Evolutionary conservation across 2,888 invertebrate species (phyloP).

Genomic region (Metalampra italica): DNA sequence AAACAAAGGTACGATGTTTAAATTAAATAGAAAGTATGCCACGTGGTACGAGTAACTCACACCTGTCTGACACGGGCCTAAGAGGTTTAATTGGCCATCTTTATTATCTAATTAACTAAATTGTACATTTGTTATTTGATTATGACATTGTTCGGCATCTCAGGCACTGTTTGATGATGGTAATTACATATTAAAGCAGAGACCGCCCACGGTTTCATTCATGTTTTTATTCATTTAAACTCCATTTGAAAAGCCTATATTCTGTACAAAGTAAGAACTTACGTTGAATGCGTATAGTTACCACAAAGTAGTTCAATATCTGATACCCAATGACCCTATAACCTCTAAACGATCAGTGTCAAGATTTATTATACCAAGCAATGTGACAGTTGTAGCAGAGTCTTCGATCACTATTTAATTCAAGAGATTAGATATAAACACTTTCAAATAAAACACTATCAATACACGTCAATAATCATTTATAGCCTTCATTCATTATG

Average conservation of each 20-base stretch:
- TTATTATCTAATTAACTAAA: conserved; percentile 27
- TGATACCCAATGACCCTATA: too few relatives aligned
- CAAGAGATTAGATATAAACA: not conserved
- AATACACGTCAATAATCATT: conserved; percentile 9
- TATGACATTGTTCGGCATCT: conserved; percentile 11
- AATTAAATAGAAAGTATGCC: conserved; percentile 29
- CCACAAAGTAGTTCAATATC: too few relatives aligned
- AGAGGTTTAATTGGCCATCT: conserved; percentile 29
- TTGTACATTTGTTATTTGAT: conserved; percentile 5
- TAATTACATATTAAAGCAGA: not conserved
- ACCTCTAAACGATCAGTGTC: too few relatives aligned
- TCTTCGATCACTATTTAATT: too few relatives aligned
- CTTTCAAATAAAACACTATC: not conserved
- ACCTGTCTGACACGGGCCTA: conserved; percentile 20
- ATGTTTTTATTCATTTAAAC: not conserved
- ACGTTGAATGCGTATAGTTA: too few relatives aligned
- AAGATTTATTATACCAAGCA: too few relatives aligned
- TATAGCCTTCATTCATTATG: conserved; percentile 9
- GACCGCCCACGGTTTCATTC: not conserved
- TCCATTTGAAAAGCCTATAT: too few relatives aligned
- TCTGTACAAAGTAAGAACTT: too few relatives aligned
- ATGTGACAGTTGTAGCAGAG: too few relatives aligned
- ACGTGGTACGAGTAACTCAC: conserved; percentile 8
- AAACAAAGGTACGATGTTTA: conserved; percentile 8
- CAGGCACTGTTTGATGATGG: not conserved